A percentile compares a stretch with the other conserved stretches of the same genome.
Evolutionary conservation across 1,140 invertebrate species (phyloP).

Genomic region (Diachasmimorpha longicaudata): DNA sequence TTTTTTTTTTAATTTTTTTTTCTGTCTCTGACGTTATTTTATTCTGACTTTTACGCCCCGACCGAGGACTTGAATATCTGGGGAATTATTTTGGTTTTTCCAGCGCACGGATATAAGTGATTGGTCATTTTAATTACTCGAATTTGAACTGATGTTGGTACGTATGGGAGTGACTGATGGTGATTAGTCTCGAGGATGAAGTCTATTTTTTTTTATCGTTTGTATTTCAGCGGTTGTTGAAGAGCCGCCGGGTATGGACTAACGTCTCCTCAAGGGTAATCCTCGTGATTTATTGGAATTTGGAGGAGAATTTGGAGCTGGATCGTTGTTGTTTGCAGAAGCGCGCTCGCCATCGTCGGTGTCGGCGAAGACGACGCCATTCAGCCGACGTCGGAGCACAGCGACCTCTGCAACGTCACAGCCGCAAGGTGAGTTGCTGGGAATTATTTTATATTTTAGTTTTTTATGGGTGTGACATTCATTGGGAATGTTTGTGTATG

Average conservation of each 20-base stretch:
- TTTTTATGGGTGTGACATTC: background rate
- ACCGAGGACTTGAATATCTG: background rate
- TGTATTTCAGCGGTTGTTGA: slow-evolving; percentile 52
- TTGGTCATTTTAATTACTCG: too few species aligned
- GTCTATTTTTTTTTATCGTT: slow-evolving; percentile 42
- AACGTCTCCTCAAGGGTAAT: slow-evolving; percentile 29
- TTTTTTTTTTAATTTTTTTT: too few species aligned
- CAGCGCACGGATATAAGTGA: too few species aligned
- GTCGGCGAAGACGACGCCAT: slow-evolving; percentile 27
- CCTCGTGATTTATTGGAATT: background rate
- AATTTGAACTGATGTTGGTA: slow-evolving; percentile 34
- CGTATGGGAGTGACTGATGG: background rate
- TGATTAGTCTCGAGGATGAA: slow-evolving; percentile 38
- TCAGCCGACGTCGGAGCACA: slow-evolving; percentile 33
- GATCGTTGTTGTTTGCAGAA: background rate
- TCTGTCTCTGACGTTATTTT: too few species aligned
- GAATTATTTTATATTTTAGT: background rate
- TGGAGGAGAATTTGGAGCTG: background rate
- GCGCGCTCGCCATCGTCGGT: background rate
- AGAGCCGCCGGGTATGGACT: slow-evolving; percentile 56
- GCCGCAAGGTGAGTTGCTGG: slow-evolving; percentile 58
- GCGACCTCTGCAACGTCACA: slow-evolving; percentile 54
- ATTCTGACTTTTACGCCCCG: too few species aligned
- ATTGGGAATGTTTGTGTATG: background rate
- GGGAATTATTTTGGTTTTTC: too few species aligned